A percentile compares a stretch with the other conserved stretches of the same genome.
Conservation (phyloP, 2,797 vertebrate genomes). For the Lagorchestes hirsutus region DNA sequence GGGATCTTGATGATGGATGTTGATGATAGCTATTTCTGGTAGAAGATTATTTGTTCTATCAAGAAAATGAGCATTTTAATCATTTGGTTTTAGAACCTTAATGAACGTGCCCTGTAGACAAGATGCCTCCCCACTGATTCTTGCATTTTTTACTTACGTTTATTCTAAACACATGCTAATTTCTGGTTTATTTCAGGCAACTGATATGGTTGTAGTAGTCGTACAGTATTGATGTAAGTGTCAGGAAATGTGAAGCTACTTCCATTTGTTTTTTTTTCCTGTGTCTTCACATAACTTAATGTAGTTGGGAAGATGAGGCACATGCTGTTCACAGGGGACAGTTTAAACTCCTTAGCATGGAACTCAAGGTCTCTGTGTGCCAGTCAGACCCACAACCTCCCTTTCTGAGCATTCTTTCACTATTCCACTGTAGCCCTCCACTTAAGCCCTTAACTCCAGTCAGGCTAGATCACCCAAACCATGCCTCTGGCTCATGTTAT, state of each 20-base stretch:
- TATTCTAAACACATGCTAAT: not conserved
- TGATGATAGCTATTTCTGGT: not conserved
- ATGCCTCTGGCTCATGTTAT: not conserved
- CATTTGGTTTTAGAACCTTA: not conserved
- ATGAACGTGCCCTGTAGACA: not conserved
- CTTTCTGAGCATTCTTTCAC: not conserved
- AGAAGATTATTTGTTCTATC: not conserved
- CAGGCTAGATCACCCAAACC: too few relatives aligned
- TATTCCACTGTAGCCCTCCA: not conserved
- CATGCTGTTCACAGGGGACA: constrained; percentile 13
- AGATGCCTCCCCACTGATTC: not conserved
- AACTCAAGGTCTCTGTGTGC: not conserved
- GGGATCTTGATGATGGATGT: not conserved
- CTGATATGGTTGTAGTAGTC: not conserved
- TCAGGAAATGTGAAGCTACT: constrained; percentile 14
- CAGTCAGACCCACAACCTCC: not conserved
- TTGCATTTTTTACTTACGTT: not conserved
- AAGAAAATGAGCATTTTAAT: not conserved
- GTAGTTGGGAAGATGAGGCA: constrained; percentile 18
- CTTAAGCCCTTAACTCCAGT: not conserved
- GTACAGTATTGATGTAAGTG: not conserved
- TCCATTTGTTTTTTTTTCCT: not conserved
- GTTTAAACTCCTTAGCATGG: not conserved
- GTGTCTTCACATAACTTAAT: not conserved
- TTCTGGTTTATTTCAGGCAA: not conserved